Percentiles rank a stretch among this genome's conserved stretches.
phyloP scores from a whole-genome alignment of 2,797 vertebrate species.

The Chelon auratus region DNA sequence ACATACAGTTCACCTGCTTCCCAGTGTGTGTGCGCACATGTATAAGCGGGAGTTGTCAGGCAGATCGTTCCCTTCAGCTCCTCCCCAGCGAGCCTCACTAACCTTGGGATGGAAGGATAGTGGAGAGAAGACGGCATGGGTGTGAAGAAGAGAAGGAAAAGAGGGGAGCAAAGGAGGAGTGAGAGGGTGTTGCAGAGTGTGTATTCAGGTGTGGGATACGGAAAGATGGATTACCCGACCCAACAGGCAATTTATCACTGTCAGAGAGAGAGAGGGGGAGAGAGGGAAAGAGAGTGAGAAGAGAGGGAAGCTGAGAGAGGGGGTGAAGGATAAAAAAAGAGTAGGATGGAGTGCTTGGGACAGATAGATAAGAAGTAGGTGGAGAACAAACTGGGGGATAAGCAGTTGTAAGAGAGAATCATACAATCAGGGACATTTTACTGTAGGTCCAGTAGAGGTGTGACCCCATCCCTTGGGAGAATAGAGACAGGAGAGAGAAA shows the following conservation, averaged over 20 bases:
- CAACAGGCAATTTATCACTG: conserved; percentile 83
- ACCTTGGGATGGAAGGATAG: conserved; percentile 77
- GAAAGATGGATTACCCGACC: conserved; percentile 81
- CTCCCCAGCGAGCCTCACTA: conserved; percentile 66
- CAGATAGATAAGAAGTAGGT: conserved; percentile 35
- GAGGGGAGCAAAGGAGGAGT: conserved; percentile 35
- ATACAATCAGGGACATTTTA: conserved; percentile 27
- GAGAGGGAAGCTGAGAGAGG: conserved; percentile 27
- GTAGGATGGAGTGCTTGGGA: conserved; percentile 17
- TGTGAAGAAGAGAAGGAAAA: conserved; percentile 47
- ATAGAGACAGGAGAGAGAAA: conserved; percentile 13
- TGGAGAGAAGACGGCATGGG: conserved; percentile 37
- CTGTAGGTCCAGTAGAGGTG: conserved; percentile 15
- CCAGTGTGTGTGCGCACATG: conserved; percentile 20
- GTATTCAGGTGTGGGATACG: conserved; percentile 75
- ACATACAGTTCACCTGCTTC: conserved; percentile 30
- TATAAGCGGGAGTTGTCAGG: conserved; percentile 41
- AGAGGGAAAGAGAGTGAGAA: conserved; percentile 24
- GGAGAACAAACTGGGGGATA: conserved; percentile 30
- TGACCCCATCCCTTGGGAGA: not conserved
- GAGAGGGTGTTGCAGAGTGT: conserved; percentile 54
- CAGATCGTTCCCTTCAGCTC: conserved; percentile 64
- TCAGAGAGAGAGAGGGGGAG: conserved; percentile 62
- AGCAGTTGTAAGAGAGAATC: conserved; percentile 23
- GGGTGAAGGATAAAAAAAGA: conserved; percentile 19